These are phyloP conservation scores for Apolygus lucorum DNA, from an alignment of 1,140 invertebrate species.

Conservation along the genomic window DNA sequence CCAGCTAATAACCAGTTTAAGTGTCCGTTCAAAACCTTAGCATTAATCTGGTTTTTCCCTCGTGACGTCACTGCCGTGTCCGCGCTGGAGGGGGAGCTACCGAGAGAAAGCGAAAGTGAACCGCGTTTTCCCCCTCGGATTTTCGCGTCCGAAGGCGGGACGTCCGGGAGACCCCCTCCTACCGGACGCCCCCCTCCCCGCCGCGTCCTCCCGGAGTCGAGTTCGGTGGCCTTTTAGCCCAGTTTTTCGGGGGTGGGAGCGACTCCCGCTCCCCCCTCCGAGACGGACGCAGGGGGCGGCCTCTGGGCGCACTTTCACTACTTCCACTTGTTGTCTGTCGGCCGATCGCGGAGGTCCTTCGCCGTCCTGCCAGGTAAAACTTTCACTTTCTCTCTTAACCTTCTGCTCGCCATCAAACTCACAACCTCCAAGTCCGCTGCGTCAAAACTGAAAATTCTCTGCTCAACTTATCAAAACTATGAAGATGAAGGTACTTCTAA, in stretches of 20 bases:
- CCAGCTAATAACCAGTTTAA: no score
- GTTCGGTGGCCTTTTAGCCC: not conserved
- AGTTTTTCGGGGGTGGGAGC: not conserved
- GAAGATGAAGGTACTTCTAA: no score
- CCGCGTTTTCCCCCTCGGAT: no score
- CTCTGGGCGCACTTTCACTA: constrained; percentile 1
- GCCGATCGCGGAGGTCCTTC: constrained; percentile 12
- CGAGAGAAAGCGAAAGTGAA: not conserved
- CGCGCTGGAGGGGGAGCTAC: no score
- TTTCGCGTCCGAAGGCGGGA: no score
- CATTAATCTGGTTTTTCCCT: no score
- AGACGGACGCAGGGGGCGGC: constrained; percentile 1
- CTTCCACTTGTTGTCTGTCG: constrained; percentile 11
- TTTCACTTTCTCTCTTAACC: constrained; percentile 5
- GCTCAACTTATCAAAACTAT: no score
- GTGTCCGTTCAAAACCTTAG: no score
- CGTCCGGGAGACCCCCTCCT: not conserved
- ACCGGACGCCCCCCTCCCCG: not conserved
- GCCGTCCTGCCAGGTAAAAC: not conserved
- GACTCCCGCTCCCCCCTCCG: not conserved
- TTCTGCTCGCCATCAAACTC: not conserved
- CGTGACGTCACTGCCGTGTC: no score
- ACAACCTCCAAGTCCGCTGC: no score
- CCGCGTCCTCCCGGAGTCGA: not conserved
- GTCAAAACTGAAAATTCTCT: no score